These are phyloP conservation scores for Cephus nigrinus DNA, from an alignment of 2,888 invertebrate species.

Conservation along the genomic window DNA sequence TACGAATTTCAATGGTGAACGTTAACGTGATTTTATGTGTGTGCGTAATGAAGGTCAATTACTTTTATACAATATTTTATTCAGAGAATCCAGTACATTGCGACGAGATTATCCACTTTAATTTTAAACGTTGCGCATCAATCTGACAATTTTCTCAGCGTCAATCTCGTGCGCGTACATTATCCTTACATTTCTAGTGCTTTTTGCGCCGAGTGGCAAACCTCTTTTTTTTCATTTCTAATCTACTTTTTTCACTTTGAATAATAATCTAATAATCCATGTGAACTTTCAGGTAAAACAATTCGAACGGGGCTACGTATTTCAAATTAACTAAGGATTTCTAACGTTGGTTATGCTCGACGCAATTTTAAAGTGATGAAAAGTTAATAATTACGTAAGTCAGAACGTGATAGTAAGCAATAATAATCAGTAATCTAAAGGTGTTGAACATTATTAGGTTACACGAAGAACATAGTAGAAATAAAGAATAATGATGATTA, in stretches of 20 bases:
- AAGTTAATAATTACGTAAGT: not conserved
- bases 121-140: not conserved
- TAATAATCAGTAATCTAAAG: not conserved
- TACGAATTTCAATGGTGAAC: not conserved
- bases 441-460: not conserved
- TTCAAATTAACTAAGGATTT: not conserved
- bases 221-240: not conserved
- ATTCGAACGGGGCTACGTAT: not conserved
- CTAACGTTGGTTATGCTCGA: not conserved
- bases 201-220: not conserved
- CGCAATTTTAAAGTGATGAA: not conserved
- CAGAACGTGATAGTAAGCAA: not conserved
- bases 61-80: conserved; percentile 5
- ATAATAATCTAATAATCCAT: not conserved
- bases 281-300: not conserved
- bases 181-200: not conserved
- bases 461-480: not conserved
- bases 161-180: not conserved
- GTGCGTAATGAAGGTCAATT: not conserved
- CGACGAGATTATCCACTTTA: not conserved
- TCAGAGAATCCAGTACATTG: conserved; percentile 1
- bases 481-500: not conserved
- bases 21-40: not conserved
- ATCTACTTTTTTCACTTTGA: not conserved
- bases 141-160: not conserved